Conservation (phyloP, 2,888 invertebrate genomes). For the Lepidochitona cinerea region DNA sequence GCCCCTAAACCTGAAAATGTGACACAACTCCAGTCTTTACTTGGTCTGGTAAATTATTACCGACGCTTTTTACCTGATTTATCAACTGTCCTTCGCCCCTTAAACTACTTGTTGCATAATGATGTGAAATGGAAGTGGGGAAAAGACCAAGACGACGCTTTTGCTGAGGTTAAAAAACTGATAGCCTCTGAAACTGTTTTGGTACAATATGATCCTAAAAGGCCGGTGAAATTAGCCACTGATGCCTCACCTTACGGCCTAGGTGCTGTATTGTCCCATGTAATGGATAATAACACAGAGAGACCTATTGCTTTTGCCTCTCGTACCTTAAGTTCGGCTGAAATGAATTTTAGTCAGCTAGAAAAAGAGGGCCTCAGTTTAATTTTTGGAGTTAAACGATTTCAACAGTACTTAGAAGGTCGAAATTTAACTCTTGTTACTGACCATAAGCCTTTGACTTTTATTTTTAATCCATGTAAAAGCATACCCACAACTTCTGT, state of each 20-base stretch:
- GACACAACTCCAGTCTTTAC: conserved; percentile 1
- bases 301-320: conserved; percentile 69
- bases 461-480: neutral
- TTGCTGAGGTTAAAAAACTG: conserved; percentile 34
- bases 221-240: conserved; percentile 57
- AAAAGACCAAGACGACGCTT: conserved; percentile 23
- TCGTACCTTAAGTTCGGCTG: conserved; percentile 67
- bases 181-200: conserved; percentile 38
- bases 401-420: too few species aligned
- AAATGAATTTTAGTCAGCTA: conserved; percentile 65
- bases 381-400: conserved; percentile 47
- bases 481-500: neutral
- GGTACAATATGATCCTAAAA: conserved; percentile 55
- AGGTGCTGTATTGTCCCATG: conserved; percentile 56
- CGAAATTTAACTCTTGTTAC: neutral
- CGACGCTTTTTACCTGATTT: conserved; percentile 11
- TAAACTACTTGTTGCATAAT: conserved; percentile 19
- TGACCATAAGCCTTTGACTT: neutral
- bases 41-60: conserved; percentile 19
- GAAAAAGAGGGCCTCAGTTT: conserved; percentile 69
- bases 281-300: conserved; percentile 26
- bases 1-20: conserved; percentile 14
- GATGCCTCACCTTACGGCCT: conserved; percentile 67
- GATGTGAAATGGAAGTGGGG: conserved; percentile 26
- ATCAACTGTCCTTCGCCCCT: conserved; percentile 12